Evolutionary conservation across 1,140 invertebrate species (phyloP).

Genomic region (Matsumurasca onukii): DNA sequence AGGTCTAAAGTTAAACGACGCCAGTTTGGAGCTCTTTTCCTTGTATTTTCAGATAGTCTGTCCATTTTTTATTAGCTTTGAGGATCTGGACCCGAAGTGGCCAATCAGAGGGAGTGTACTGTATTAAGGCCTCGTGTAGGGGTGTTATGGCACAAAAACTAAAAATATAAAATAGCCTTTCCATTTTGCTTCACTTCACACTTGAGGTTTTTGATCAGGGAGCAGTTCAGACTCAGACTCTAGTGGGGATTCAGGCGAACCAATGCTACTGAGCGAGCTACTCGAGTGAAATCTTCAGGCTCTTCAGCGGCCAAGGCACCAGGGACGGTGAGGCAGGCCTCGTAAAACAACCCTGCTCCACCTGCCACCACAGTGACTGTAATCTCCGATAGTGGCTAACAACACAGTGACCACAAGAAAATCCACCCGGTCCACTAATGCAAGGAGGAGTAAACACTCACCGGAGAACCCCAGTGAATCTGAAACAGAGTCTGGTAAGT

Average conservation of each 20-base stretch:
- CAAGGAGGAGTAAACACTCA: slow-evolving; percentile 50
- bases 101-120: too few species aligned
- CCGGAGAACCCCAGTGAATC: slow-evolving; percentile 50
- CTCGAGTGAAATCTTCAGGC: slow-evolving; percentile 17
- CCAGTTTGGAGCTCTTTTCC: too few species aligned
- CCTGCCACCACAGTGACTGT: slow-evolving; percentile 15
- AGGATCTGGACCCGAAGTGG: too few species aligned
- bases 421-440: slow-evolving; percentile 50
- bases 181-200: too few species aligned
- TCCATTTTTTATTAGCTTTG: too few species aligned
- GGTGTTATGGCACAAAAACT: too few species aligned
- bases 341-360: slow-evolving; percentile 36
- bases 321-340: slow-evolving; percentile 31
- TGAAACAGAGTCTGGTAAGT: slow-evolving; percentile 55
- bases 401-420: slow-evolving; percentile 50
- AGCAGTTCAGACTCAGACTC: slow-evolving; percentile 39
- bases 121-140: too few species aligned
- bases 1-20: too few species aligned
- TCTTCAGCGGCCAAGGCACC: slow-evolving; percentile 27
- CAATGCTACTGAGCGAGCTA: background rate
- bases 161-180: too few species aligned
- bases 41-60: too few species aligned
- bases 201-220: slow-evolving; percentile 34
- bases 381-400: slow-evolving; percentile 47
- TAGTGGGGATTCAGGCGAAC: slow-evolving; percentile 32